Evolutionary conservation across 2,888 invertebrate species (phyloP).

Genomic region (Patella depressa): DNA sequence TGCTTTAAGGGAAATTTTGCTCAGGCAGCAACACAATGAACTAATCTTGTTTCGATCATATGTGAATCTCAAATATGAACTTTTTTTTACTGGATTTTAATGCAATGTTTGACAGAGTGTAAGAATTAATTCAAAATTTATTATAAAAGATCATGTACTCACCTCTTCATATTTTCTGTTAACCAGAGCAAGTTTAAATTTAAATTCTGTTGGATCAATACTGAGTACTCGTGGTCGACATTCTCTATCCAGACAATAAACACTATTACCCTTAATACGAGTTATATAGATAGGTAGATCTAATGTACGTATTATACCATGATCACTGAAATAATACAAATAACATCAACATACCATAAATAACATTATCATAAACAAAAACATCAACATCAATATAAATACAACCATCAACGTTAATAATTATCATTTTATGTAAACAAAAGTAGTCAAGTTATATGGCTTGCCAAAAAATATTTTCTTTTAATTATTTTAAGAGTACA

Average conservation of each 20-base stretch:
- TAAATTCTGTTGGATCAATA: slow-evolving; percentile 97
- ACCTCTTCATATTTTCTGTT: slow-evolving; percentile 79
- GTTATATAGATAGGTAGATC: slow-evolving; percentile 98
- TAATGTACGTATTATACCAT: slow-evolving; percentile 97
- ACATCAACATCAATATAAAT: not conserved
- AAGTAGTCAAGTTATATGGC: too few species aligned
- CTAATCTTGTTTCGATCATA: too few species aligned
- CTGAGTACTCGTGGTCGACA: slow-evolving; percentile 89
- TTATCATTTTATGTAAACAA: too few species aligned
- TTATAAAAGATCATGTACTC: not conserved
- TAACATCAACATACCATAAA: not conserved
- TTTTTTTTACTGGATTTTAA: too few species aligned
- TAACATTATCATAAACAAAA: not conserved
- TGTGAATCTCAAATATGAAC: too few species aligned
- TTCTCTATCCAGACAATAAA: slow-evolving; percentile 95
- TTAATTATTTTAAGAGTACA: too few species aligned
- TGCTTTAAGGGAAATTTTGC: too few species aligned
- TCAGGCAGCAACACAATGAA: too few species aligned
- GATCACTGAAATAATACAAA: slow-evolving; percentile 78
- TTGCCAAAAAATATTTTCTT: too few species aligned
- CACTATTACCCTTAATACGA: slow-evolving; percentile 85
- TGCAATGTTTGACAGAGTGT: too few species aligned
- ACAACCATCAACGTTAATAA: too few species aligned
- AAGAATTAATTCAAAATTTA: too few species aligned
- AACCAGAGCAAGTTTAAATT: slow-evolving; percentile 96